A percentile compares a stretch with the other conserved stretches of the same genome.
Conservation (phyloP, 1,140 invertebrate genomes). For the Saccostrea glomerata region DNA sequence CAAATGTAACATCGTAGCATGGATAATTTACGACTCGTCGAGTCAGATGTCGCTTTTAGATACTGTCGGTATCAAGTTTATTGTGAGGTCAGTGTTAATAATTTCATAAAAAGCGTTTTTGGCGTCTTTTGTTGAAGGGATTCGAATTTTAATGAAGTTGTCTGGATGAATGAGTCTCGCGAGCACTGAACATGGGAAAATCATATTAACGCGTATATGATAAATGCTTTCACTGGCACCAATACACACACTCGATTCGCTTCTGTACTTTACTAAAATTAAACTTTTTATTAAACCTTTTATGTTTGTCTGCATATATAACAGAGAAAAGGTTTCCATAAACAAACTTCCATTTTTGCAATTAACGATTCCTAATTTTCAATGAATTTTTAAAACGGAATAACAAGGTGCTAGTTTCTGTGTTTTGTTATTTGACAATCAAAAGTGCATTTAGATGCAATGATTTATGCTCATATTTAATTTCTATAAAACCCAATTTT, state of each 20-base stretch:
- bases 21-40: neutral
- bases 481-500: too few relatives aligned
- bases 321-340: too few relatives aligned
- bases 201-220: conserved; percentile 8
- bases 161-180: neutral
- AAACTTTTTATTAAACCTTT: too few relatives aligned
- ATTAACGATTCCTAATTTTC: too few relatives aligned
- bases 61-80: conserved; percentile 17
- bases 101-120: conserved; percentile 14
- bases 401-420: too few relatives aligned
- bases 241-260: conserved; percentile 14
- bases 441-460: too few relatives aligned
- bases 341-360: too few relatives aligned
- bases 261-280: neutral
- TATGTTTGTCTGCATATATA: too few relatives aligned
- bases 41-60: neutral
- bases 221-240: neutral
- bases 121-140: neutral
- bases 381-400: too few relatives aligned
- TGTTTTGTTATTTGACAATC: too few relatives aligned
- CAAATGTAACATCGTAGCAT: neutral
- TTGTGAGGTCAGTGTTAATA: conserved; percentile 20
- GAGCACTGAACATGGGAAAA: neutral
- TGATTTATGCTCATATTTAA: too few relatives aligned
- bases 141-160: conserved; percentile 5